phyloP scores from a whole-genome alignment of 2,113 vertebrate species.

The Symphodus melops region DNA sequence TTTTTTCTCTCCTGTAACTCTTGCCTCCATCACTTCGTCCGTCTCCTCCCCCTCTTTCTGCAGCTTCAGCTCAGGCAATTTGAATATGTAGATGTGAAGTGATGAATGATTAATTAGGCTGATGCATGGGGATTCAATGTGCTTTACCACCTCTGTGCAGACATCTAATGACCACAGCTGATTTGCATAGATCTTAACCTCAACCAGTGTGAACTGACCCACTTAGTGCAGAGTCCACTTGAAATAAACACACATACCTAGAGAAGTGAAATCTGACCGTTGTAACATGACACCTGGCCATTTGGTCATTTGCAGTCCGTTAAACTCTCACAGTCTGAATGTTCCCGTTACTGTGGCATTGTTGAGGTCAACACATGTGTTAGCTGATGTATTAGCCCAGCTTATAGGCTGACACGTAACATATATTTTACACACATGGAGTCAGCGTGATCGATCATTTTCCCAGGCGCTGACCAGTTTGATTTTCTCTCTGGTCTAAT shows the following conservation, averaged over 20 bases:
- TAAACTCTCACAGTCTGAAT: conserved; percentile 27
- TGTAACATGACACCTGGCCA: conserved; percentile 14
- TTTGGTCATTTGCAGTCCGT: conserved; percentile 19
- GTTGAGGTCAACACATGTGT: conserved; percentile 65
- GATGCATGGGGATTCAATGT: conserved; percentile 53
- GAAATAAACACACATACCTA: conserved; percentile 14
- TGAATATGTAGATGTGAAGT: conserved; percentile 75
- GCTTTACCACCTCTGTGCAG: conserved; percentile 29
- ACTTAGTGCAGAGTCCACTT: conserved; percentile 19
- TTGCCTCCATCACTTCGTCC: conserved; percentile 1
- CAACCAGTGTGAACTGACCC: conserved; percentile 34
- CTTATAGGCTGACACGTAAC: conserved; percentile 70
- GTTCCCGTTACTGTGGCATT: conserved; percentile 44
- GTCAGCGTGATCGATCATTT: conserved; percentile 71
- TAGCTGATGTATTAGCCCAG: conserved; percentile 73
- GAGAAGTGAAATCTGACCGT: neutral
- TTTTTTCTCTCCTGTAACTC: conserved; percentile 29
- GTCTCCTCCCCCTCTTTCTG: conserved; percentile 30
- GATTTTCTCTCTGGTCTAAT: conserved; percentile 71
- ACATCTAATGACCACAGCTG: conserved; percentile 27
- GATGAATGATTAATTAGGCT: conserved; percentile 79
- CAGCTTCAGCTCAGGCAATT: conserved; percentile 60
- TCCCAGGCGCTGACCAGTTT: conserved; percentile 47
- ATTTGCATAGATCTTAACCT: conserved; percentile 75
- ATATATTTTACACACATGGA: conserved; percentile 63